These are phyloP conservation scores for Callitettix versicolor DNA, from an alignment of 1,140 invertebrate genomes.

Conservation along the genomic window DNA sequence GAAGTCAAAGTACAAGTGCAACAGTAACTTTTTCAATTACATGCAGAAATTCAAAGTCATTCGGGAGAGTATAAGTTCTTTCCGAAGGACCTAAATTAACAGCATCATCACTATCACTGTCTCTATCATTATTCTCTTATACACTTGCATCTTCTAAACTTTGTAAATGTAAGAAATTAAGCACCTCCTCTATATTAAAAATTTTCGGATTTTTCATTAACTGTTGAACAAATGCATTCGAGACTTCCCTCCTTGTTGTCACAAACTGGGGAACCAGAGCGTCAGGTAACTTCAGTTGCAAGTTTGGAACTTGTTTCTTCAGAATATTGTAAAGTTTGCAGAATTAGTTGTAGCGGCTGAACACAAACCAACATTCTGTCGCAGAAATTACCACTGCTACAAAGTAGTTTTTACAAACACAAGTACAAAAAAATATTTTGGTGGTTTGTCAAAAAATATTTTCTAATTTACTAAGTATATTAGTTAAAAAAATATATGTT, in stretches of 20 bases:
- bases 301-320: conserved; percentile 34
- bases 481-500: no score
- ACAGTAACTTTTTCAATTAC: conserved; percentile 60
- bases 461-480: no score
- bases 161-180: conserved; percentile 32
- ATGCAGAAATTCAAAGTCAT: conserved; percentile 55
- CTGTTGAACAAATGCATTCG: no score
- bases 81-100: conserved; percentile 35
- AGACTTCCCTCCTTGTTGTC: no score
- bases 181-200: conserved; percentile 39
- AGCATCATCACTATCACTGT: conserved; percentile 19
- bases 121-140: conserved; percentile 20
- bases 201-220: no score
- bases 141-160: conserved; percentile 21
- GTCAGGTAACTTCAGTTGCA: no score
- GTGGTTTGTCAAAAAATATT: no score
- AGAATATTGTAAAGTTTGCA: conserved; percentile 38
- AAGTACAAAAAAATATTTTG: no score
- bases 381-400: conserved; percentile 39
- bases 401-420: no score
- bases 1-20: conserved; percentile 51
- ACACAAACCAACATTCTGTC: conserved; percentile 42
- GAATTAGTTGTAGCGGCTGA: conserved; percentile 46
- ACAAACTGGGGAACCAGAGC: no score
- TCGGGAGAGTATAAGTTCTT: conserved; percentile 38